Percentiles rank a stretch among this genome's conserved stretches.
These are phyloP conservation scores for Notiomystis cincta DNA, from an alignment of 2,113 vertebrate genomes.

Conservation along the genomic window DNA sequence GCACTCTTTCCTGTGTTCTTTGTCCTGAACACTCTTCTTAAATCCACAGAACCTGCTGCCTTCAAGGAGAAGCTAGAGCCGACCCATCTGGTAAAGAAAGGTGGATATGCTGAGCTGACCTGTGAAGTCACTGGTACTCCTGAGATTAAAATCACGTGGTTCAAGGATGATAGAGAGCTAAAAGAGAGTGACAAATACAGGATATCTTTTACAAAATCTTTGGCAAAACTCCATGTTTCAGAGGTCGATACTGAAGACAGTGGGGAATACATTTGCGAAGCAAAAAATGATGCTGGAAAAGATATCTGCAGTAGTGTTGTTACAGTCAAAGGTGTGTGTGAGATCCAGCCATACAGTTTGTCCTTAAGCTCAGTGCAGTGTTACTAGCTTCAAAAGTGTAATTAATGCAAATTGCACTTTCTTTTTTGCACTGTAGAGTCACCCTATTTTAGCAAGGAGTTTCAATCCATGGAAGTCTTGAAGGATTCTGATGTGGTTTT, in stretches of 20 bases:
- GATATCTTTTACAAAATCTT: conserved; percentile 76
- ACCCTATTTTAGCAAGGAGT: conserved; percentile 86
- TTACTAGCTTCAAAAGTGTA: neutral
- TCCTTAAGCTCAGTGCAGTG: neutral
- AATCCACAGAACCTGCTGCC: conserved; percentile 86
- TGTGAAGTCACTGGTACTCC: conserved; percentile 92
- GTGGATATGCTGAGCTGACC: conserved; percentile 77
- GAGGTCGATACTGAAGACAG: conserved; percentile 79
- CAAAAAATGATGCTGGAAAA: conserved; percentile 91
- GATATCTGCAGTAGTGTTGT: conserved; percentile 87
- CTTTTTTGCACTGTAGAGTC: conserved; percentile 79
- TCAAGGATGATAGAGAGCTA: conserved; percentile 87
- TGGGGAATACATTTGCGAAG: conserved; percentile 90
- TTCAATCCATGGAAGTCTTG: conserved; percentile 88
- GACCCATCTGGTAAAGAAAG: conserved; percentile 81
- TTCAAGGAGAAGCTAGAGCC: conserved; percentile 88
- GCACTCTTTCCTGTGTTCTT: conserved; percentile 12
- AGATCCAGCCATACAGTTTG: neutral
- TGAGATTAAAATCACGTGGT: conserved; percentile 89
- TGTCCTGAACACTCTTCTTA: conserved; percentile 62
- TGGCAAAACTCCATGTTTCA: conserved; percentile 77
- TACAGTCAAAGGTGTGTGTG: conserved; percentile 92
- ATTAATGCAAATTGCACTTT: conserved; percentile 46
- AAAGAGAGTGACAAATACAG: conserved; percentile 78
- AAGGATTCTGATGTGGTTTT: conserved; percentile 90